Base-by-base conservation (phyloP, 1,140 invertebrate species). In the Neodiprion lecontei region DNA sequence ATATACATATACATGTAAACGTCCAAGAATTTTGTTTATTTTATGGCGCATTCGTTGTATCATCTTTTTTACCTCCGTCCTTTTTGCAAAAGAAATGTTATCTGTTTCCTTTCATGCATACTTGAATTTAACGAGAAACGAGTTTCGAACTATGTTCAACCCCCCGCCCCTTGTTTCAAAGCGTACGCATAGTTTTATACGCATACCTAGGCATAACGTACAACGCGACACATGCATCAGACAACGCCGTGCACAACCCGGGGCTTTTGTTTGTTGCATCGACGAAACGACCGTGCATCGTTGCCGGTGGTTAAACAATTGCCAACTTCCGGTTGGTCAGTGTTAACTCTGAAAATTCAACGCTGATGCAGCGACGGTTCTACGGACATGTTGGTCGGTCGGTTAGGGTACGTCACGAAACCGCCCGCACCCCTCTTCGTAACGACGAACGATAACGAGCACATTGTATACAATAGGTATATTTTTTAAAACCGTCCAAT, bases 331-430 rank as follows among this genome's bases (percentile, higher is more conserved):
- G 53, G 3, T 61, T 9, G 53, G 53, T 61, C 53, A 61, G 53
- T 61, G 53, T 61, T 61, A 61, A 12, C n/a, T 7, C 28, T 40
- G 28, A 40, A 61, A 61, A 61, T 61, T 61, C 53, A 61, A 61
- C 53, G 53, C 53, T 61, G 53, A 61, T 61, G 53, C 53, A 61
- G 53, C 53, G 53, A 61, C 53, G 53, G 53, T 61, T 40, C 28
- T 40, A 40, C 28, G 28, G 28, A 2, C n/a, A 61, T 9, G 11
- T 61, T 61, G 11, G 2, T 17, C 9, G n/a, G 28, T 40, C 28
- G 28, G 28, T 40, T 40, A 40, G 28, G 28, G 28, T 40, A 40
- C 28, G 28, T 1, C 5, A 3, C n/a, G 53, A 40, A 40, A 40
- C 28, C 53, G 7, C 53, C 53, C 53, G 53, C 53, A 9, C 4